Conservation (phyloP, 2,797 vertebrate genomes). For the Chaetophractus vellerosus region DNA sequence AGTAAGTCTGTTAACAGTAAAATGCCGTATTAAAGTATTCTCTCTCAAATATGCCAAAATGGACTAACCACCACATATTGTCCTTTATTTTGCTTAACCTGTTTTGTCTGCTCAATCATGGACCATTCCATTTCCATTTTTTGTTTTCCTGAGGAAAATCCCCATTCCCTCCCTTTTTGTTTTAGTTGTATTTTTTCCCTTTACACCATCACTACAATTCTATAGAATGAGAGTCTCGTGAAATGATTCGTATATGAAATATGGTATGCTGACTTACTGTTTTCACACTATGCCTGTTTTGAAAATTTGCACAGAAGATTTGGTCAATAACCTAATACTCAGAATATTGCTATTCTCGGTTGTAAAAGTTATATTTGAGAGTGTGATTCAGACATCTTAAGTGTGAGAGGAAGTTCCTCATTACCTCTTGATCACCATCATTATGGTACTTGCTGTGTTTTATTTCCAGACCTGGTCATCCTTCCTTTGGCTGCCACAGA, state of each 20-base stretch:
- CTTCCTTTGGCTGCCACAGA: constrained; percentile 33
- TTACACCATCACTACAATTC: background rate
- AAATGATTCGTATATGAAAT: background rate
- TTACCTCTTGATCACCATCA: constrained; percentile 28
- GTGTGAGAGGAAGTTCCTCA: background rate
- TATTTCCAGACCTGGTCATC: background rate
- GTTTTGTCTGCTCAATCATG: background rate
- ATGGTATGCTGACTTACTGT: background rate
- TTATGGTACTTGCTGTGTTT: background rate
- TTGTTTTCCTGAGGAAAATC: background rate
- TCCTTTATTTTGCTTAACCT: background rate
- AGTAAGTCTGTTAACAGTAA: constrained; percentile 32
- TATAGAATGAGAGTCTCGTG: background rate
- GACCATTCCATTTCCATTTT: background rate
- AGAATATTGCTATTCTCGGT: constrained; percentile 27
- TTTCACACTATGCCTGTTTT: background rate
- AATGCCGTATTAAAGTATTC: background rate
- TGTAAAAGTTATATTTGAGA: background rate
- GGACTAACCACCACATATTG: background rate
- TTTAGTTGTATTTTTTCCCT: constrained; percentile 23
- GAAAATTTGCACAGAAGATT: constrained; percentile 1
- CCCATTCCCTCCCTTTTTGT: background rate
- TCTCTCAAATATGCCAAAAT: constrained; percentile 38
- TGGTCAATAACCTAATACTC: constrained; percentile 1
- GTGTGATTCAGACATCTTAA: constrained; percentile 9